These are phyloP conservation scores for Sebastiscus tertius DNA, from an alignment of 2,797 vertebrate species.

Conservation along the genomic window DNA sequence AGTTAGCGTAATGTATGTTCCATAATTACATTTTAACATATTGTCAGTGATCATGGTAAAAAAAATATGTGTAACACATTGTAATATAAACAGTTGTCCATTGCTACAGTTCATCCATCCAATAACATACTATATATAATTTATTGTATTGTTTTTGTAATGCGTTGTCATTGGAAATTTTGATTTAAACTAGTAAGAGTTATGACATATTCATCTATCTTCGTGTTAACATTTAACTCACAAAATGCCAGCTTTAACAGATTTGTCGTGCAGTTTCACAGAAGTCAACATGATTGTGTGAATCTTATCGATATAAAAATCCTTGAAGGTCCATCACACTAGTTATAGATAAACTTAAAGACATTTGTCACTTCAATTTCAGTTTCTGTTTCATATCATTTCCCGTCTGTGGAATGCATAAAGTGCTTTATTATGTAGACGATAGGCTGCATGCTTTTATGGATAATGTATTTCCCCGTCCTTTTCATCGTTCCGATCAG, in stretches of 20 bases:
- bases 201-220: neutral
- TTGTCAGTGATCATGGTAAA: neutral
- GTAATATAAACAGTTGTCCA: neutral
- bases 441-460: too few relatives aligned
- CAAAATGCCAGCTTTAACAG: neutral
- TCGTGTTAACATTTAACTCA: neutral
- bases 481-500: neutral
- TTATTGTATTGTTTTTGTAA: neutral
- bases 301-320: neutral
- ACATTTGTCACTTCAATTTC: neutral
- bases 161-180: neutral
- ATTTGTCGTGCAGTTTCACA: neutral
- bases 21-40: neutral
- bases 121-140: neutral
- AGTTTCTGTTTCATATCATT: neutral
- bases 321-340: neutral
- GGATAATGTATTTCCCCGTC: neutral
- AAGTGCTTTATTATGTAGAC: too few relatives aligned
- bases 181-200: neutral
- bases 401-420: neutral
- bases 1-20: neutral
- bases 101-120: neutral
- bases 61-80: neutral
- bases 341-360: neutral
- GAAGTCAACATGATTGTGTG: neutral